Conservation (phyloP, 2,888 invertebrate species). For the Drosophila anomalipes region DNA sequence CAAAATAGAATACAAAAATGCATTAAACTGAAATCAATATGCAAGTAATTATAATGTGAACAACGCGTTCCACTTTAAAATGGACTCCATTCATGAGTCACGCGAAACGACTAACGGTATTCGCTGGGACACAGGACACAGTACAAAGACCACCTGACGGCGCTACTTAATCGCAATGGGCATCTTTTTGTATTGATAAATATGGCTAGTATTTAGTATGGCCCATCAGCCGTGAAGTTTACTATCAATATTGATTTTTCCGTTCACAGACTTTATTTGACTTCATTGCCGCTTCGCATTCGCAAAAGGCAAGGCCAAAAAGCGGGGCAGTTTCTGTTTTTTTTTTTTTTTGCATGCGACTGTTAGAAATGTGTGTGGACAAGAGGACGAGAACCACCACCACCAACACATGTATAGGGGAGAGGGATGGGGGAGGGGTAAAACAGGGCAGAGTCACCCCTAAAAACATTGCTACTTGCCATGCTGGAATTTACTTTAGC, state of each 20-base stretch:
- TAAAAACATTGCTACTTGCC: conserved; percentile 41
- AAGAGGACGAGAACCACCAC: conserved; percentile 48
- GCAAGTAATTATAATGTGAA: conserved; percentile 31
- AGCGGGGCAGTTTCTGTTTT: conserved; percentile 31
- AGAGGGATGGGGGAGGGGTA: conserved; percentile 12
- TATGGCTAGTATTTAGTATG: neutral
- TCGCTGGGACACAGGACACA: conserved; percentile 12
- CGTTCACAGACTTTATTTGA: conserved; percentile 46
- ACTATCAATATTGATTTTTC: conserved; percentile 74
- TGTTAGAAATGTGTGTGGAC: conserved; percentile 47
- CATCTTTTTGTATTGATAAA: conserved; percentile 9
- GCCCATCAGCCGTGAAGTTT: conserved; percentile 41
- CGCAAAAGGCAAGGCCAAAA: conserved; percentile 41
- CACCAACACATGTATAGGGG: conserved; percentile 38
- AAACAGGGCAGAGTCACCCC: conserved; percentile 58
- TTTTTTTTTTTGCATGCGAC: conserved; percentile 47
- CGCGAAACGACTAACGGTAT: conserved; percentile 24
- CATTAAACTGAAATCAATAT: conserved; percentile 64
- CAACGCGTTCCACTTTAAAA: conserved; percentile 32
- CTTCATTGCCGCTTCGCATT: conserved; percentile 56
- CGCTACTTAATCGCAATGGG: conserved; percentile 32
- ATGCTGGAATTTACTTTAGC: conserved; percentile 80
- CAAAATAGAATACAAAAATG: conserved; percentile 9
- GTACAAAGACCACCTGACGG: conserved; percentile 73
- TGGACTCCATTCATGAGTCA: conserved; percentile 57